Conservation (phyloP, 2,888 invertebrate species). For the Labia minor region DNA sequence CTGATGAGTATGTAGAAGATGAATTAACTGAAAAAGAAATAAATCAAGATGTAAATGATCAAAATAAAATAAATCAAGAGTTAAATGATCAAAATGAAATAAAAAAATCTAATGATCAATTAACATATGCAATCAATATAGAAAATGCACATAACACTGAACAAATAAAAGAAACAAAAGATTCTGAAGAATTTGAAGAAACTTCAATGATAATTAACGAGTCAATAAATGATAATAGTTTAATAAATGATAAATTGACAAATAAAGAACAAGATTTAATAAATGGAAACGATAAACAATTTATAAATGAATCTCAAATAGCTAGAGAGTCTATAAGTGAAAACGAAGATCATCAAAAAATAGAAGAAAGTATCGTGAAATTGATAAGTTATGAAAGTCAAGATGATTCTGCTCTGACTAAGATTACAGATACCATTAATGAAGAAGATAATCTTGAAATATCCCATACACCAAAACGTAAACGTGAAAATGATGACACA, state of each 20-base stretch:
- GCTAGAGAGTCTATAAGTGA: not conserved
- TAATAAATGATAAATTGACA: not conserved
- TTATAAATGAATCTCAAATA: not conserved
- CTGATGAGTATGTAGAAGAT: not conserved
- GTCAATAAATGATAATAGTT: too few species aligned
- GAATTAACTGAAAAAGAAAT: not conserved
- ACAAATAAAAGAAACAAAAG: too few species aligned
- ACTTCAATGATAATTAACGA: too few species aligned
- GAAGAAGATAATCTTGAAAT: not conserved
- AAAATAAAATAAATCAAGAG: not conserved
- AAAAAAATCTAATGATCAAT: not conserved
- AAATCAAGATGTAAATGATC: too few species aligned
- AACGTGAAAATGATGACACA: not conserved
- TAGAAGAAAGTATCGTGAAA: too few species aligned
- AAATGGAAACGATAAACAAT: not conserved
- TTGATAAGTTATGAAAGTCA: too few species aligned
- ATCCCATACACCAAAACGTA: not conserved
- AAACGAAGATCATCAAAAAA: too few species aligned
- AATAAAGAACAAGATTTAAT: not conserved
- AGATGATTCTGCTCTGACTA: not conserved
- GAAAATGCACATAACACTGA: too few species aligned
- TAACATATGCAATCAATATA: not conserved
- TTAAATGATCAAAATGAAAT: slow-evolving; percentile 16
- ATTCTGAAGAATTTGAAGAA: too few species aligned
- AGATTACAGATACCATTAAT: not conserved